Evolutionary conservation across 2,113 vertebrate genomes (phyloP).

Genomic region (Capra hircus): DNA sequence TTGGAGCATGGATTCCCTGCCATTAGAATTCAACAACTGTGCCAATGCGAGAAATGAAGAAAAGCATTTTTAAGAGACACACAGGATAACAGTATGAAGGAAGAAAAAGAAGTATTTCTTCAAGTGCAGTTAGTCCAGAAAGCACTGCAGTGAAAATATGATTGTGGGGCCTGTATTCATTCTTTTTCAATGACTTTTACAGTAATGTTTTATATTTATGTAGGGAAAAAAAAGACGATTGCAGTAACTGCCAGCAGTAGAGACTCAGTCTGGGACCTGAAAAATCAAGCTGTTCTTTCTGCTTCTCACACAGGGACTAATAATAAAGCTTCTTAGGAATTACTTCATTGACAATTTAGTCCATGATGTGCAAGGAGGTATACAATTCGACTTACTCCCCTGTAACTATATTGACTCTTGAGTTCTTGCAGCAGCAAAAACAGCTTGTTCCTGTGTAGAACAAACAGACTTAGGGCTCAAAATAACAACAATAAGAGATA

Average conservation of each 20-base stretch:
- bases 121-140: not conserved
- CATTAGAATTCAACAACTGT: not conserved
- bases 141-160: not conserved
- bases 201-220: not conserved
- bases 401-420: not conserved
- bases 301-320: not conserved
- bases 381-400: not conserved
- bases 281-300: slow-evolving; percentile 14
- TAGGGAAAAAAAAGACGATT: not conserved
- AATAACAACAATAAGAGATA: slow-evolving; percentile 43
- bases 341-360: slow-evolving; percentile 37
- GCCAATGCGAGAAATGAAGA: not conserved
- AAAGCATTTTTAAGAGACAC: not conserved
- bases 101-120: not conserved
- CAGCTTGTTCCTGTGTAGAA: slow-evolving; percentile 21
- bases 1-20: fast-evolving
- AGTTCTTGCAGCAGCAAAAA: slow-evolving; percentile 28
- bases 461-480: slow-evolving; percentile 35
- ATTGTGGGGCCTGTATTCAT: not conserved
- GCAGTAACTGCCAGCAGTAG: not conserved
- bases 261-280: not conserved
- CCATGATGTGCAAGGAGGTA: slow-evolving; percentile 16
- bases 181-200: not conserved
- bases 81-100: not conserved
- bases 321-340: slow-evolving; percentile 33